These are phyloP conservation scores for Hartigia nigra DNA, from an alignment of 2,888 invertebrate species.

Conservation along the genomic window DNA sequence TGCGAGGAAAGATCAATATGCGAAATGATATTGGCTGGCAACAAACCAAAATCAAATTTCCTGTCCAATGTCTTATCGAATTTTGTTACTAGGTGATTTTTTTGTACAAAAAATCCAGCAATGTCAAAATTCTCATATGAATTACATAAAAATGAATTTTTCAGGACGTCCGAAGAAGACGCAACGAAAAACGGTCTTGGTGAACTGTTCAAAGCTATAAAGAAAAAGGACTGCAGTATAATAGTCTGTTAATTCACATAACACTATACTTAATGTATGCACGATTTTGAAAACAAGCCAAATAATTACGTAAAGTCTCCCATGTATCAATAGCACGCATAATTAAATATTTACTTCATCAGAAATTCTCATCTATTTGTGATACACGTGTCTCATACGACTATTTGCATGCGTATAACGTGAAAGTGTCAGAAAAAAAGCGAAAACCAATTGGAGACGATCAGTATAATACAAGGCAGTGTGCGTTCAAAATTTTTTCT, in stretches of 20 bases:
- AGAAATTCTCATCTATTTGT: background rate
- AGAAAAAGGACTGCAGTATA: slow-evolving; percentile 54
- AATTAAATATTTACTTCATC: background rate
- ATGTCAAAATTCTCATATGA: background rate
- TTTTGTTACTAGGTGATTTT: slow-evolving; percentile 44
- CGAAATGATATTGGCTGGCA: slow-evolving; percentile 48
- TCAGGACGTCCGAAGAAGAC: slow-evolving; percentile 51
- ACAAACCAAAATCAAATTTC: slow-evolving; percentile 40
- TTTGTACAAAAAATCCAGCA: background rate
- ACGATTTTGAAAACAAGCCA: background rate
- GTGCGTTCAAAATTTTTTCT: background rate
- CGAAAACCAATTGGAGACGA: slow-evolving; percentile 3
- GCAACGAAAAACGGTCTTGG: slow-evolving; percentile 55
- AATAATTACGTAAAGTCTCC: background rate
- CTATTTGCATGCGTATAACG: background rate
- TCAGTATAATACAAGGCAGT: background rate
- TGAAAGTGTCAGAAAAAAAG: slow-evolving; percentile 5
- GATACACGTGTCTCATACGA: background rate
- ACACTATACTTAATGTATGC: background rate
- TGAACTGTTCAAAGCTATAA: slow-evolving; percentile 58
- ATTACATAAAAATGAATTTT: slow-evolving; percentile 24
- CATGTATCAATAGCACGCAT: background rate
- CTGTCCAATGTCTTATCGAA: slow-evolving; percentile 49
- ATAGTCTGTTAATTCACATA: slow-evolving; percentile 44
- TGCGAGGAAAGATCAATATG: slow-evolving; percentile 61